Evolutionary conservation across 2,113 vertebrate species (phyloP).

Genomic region (Delphinus delphis): DNA sequence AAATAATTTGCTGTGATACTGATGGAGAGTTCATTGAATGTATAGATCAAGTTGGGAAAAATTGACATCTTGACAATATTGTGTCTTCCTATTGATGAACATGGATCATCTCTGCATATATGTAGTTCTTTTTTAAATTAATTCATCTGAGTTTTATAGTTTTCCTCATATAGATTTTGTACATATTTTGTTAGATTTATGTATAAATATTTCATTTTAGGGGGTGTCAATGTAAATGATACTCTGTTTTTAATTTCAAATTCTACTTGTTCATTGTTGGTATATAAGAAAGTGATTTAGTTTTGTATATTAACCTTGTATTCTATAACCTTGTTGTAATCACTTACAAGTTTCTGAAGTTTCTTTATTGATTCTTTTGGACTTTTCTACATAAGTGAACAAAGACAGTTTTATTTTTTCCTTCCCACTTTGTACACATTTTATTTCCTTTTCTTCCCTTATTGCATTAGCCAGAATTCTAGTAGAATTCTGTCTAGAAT

Average conservation of each 20-base stretch:
- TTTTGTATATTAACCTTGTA: background rate
- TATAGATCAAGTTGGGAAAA: background rate
- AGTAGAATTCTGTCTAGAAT: background rate
- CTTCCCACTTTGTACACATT: background rate
- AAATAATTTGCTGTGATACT: background rate
- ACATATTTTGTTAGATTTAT: background rate
- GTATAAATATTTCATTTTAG: background rate
- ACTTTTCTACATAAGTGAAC: background rate
- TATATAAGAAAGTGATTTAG: background rate
- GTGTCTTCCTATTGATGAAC: background rate
- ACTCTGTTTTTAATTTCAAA: background rate
- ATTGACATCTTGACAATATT: background rate
- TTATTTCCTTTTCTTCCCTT: background rate
- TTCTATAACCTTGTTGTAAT: background rate
- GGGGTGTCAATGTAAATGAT: background rate
- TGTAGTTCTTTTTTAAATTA: background rate
- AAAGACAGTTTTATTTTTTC: background rate
- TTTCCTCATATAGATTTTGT: background rate
- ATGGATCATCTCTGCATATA: background rate
- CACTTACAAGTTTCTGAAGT: background rate
- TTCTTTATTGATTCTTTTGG: background rate
- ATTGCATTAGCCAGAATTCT: background rate
- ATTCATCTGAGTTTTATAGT: background rate
- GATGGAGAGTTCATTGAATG: background rate
- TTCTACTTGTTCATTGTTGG: background rate